phyloP scores from a whole-genome alignment of 2,888 invertebrate species.

The Agrenia bidenticulata region DNA sequence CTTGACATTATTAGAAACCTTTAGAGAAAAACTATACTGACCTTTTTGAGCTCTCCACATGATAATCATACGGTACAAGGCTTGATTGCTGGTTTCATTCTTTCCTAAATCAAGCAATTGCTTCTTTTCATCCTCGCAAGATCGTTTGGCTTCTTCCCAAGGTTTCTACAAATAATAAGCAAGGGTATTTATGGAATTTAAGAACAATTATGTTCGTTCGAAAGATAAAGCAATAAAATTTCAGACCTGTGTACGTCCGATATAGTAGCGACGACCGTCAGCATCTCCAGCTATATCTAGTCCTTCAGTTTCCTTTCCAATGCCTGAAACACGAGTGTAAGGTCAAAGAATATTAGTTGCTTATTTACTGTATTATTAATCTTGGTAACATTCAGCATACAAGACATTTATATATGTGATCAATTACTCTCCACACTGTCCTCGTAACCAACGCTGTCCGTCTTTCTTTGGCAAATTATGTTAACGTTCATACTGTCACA shows the following conservation, averaged over 20 bases:
- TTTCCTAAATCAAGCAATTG: background rate
- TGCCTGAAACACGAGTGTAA: background rate
- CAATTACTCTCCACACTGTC: background rate
- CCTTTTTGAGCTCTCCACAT: background rate
- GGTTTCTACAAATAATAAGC: background rate
- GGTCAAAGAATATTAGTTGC: background rate
- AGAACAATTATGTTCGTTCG: no score
- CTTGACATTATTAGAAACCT: background rate
- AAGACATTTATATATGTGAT: no score
- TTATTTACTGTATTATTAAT: no score
- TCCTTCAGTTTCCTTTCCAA: background rate
- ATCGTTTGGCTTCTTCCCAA: conserved; percentile 6
- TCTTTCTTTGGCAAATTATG: background rate
- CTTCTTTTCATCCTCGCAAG: background rate
- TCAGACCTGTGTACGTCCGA: background rate
- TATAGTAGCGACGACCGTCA: background rate
- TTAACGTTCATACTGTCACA: background rate
- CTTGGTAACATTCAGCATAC: no score
- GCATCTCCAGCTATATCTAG: background rate
- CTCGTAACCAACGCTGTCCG: background rate
- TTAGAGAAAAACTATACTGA: background rate
- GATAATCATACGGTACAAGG: background rate
- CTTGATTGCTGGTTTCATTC: background rate
- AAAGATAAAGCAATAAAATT: no score
- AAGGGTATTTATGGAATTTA: no score